A percentile compares a stretch with the other conserved stretches of the same genome.
Conservation (phyloP, 2,113 vertebrate genomes). For the Dissostichus mawsoni region DNA sequence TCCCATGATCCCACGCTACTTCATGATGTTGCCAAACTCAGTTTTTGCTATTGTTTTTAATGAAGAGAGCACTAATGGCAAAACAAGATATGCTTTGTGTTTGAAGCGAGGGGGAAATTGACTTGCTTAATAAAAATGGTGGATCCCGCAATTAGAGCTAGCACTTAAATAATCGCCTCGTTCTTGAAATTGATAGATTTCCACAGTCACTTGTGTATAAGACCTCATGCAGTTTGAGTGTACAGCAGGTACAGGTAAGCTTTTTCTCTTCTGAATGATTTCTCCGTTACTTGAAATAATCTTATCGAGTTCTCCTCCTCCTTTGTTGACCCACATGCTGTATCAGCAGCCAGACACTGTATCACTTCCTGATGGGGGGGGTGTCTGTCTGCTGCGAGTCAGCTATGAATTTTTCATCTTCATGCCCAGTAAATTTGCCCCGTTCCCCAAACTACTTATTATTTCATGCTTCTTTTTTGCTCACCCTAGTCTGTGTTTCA, state of each 20-base stretch:
- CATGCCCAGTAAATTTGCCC: conserved; percentile 56
- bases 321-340: conserved; percentile 77
- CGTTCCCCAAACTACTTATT: conserved; percentile 72
- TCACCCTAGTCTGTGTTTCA: conserved; percentile 9
- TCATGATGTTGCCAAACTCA: too few species aligned
- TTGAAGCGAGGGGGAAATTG: too few species aligned
- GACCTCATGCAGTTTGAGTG: neutral
- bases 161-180: neutral
- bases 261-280: conserved; percentile 20
- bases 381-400: conserved; percentile 68
- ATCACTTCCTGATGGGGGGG: conserved; percentile 63
- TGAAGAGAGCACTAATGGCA: too few species aligned
- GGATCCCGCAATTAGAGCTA: too few species aligned
- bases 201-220: neutral
- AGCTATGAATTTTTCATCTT: conserved; percentile 81
- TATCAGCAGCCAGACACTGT: conserved; percentile 67
- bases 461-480: conserved; percentile 66
- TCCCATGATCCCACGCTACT: too few species aligned
- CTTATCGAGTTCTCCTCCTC: conserved; percentile 23
- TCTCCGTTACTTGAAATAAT: conserved; percentile 4
- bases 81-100: too few species aligned
- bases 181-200: neutral
- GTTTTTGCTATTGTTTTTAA: too few species aligned
- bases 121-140: too few species aligned
- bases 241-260: conserved; percentile 7